Conservation (phyloP, 2,113 vertebrate species). For the Trichomycterus rosablanca region DNA sequence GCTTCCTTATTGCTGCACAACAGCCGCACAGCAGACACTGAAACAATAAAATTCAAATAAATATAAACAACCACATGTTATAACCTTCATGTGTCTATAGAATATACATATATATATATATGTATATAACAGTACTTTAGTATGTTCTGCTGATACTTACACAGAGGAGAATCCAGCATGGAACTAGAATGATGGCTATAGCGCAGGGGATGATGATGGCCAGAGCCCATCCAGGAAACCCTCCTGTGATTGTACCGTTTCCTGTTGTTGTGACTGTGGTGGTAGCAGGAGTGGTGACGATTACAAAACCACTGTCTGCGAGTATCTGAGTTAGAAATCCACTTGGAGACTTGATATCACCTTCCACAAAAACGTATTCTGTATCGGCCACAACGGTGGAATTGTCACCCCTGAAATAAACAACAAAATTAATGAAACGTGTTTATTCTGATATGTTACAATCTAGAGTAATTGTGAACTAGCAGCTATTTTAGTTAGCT, state of each 20-base stretch:
- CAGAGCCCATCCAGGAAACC: background rate
- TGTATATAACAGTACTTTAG: background rate
- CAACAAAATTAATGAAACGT: too few species aligned
- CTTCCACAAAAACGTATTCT: slow-evolving; percentile 13
- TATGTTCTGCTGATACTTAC: background rate
- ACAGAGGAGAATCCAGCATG: slow-evolving; percentile 12
- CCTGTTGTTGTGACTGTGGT: background rate
- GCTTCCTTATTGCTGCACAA: slow-evolving; percentile 12
- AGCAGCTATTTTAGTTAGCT: too few species aligned
- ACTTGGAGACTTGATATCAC: slow-evolving; percentile 11
- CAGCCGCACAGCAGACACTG: slow-evolving; percentile 21
- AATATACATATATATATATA: too few species aligned
- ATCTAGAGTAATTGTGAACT: too few species aligned
- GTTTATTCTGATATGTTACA: too few species aligned
- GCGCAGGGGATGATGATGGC: background rate
- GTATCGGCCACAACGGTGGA: slow-evolving; percentile 3
- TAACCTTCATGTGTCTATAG: background rate
- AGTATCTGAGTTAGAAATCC: slow-evolving; percentile 17
- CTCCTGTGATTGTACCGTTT: too few species aligned
- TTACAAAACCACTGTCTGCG: background rate
- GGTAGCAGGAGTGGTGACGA: background rate
- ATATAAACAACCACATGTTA: background rate
- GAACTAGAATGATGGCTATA: slow-evolving; percentile 1
- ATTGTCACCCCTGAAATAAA: slow-evolving; percentile 9
- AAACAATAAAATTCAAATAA: background rate